Evolutionary conservation across 2,888 invertebrate genomes (phyloP).

Genomic region (Pollenia amentaria): DNA sequence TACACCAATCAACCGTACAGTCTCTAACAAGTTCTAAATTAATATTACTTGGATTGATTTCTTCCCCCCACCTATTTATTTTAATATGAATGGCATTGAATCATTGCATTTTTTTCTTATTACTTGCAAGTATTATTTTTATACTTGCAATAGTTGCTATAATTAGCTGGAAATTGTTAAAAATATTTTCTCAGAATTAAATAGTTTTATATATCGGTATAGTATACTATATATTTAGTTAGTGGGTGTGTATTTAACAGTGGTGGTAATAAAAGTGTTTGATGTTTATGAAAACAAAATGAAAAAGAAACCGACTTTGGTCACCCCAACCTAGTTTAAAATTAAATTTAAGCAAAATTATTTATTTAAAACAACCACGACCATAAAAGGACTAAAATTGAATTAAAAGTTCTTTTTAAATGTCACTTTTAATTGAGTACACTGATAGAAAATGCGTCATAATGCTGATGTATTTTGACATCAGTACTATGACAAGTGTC

Average conservation of each 20-base stretch:
- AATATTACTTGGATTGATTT: not conserved
- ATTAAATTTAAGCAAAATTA: too few relatives aligned
- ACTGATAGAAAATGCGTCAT: too few relatives aligned
- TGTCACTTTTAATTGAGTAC: too few relatives aligned
- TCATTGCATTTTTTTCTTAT: slow-evolving; percentile 16
- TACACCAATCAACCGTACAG: not conserved
- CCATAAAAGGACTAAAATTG: not conserved
- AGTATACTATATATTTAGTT: not conserved
- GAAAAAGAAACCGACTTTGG: not conserved
- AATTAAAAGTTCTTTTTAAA: too few relatives aligned
- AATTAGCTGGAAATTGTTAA: slow-evolving; percentile 59
- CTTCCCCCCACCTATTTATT: slow-evolving; percentile 11
- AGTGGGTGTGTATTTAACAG: slow-evolving; percentile 38
- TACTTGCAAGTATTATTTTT: not conserved
- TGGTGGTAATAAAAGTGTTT: not conserved
- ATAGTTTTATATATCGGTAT: slow-evolving; percentile 17
- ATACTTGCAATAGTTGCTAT: slow-evolving; percentile 19
- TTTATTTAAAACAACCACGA: not conserved
- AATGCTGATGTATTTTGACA: too few relatives aligned
- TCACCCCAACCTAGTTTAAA: too few relatives aligned
- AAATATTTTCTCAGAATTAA: slow-evolving; percentile 27
- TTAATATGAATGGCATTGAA: slow-evolving; percentile 57
- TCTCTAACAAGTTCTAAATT: slow-evolving; percentile 16
- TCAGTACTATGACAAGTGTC: too few relatives aligned
- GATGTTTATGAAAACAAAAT: slow-evolving; percentile 15